Evolutionary conservation across 2,888 invertebrate genomes (phyloP).

Genomic region (Blastobasis lacticolella): DNA sequence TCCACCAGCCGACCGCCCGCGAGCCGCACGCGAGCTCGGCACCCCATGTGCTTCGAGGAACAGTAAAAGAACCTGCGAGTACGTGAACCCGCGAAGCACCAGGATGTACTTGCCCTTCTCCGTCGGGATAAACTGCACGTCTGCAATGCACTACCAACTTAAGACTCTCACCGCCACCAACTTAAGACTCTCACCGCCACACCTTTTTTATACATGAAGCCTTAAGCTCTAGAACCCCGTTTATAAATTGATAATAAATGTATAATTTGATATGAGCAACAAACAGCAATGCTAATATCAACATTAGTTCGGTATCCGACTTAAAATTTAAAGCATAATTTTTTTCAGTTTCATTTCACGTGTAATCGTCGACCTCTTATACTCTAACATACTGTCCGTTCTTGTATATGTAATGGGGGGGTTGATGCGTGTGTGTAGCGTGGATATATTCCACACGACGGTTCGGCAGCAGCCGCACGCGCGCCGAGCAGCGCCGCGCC

Average conservation of each 20-base stretch:
- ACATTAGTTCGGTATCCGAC: neutral
- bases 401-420: too few species aligned
- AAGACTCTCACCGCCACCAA: neutral
- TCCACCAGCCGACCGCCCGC: slow-evolving; percentile 53
- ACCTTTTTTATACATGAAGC: neutral
- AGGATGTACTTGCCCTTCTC: slow-evolving; percentile 66
- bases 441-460: too few species aligned
- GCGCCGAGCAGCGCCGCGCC: too few species aligned
- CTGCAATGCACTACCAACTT: slow-evolving; percentile 35
- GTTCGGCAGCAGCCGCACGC: too few species aligned
- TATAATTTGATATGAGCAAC: neutral
- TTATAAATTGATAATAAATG: neutral
- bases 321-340: neutral
- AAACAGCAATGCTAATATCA: neutral
- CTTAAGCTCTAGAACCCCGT: slow-evolving; percentile 18
- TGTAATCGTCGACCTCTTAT: too few species aligned
- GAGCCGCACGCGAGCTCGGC: slow-evolving; percentile 55
- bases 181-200: neutral
- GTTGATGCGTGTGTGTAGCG: too few species aligned
- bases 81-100: slow-evolving; percentile 62
- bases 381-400: too few species aligned
- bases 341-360: too few species aligned
- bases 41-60: slow-evolving; percentile 67
- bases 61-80: slow-evolving; percentile 70
- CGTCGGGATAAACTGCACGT: slow-evolving; percentile 68